These are phyloP conservation scores for Atherinosoma microstoma DNA, from an alignment of 2,797 vertebrate species.

Conservation along the genomic window DNA sequence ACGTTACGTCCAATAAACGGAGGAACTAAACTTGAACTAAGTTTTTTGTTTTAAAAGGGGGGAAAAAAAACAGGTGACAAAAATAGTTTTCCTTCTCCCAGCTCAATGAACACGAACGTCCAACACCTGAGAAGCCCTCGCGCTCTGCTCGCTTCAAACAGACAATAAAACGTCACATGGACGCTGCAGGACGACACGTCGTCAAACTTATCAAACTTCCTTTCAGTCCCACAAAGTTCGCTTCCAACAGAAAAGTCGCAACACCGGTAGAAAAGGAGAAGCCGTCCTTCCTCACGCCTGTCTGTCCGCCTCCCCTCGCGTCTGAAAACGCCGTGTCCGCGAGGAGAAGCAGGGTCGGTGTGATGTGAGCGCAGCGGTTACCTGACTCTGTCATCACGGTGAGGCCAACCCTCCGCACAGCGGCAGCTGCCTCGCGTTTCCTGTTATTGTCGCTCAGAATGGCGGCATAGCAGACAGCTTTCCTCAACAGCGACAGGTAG, in stretches of 20 bases:
- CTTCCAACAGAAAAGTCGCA: constrained; percentile 3
- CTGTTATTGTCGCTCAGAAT: constrained; percentile 55
- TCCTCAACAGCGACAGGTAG: constrained; percentile 24
- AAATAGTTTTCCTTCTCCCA: not conserved
- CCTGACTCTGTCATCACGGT: constrained; percentile 72
- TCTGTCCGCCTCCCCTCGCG: constrained; percentile 21
- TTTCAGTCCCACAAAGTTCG: constrained; percentile 3
- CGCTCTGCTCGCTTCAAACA: constrained; percentile 8
- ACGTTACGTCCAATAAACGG: constrained; percentile 19
- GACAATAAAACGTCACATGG: constrained; percentile 24
- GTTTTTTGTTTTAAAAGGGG: not conserved
- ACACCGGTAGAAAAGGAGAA: not conserved
- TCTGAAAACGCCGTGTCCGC: constrained; percentile 5
- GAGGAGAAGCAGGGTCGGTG: constrained; percentile 30
- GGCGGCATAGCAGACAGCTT: constrained; percentile 15
- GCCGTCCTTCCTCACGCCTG: not conserved
- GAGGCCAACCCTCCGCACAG: constrained; percentile 63
- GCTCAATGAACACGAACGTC: constrained; percentile 5
- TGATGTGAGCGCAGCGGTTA: constrained; percentile 58
- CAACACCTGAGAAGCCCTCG: constrained; percentile 69
- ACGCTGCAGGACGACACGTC: constrained; percentile 9
- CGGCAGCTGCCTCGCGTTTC: constrained; percentile 59
- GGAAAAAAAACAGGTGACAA: not conserved
- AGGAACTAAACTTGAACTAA: constrained; percentile 19
- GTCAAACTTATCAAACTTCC: constrained; percentile 22